Base-by-base conservation (phyloP, 2,888 invertebrate species). In the Exocentrus adspersus region DNA sequence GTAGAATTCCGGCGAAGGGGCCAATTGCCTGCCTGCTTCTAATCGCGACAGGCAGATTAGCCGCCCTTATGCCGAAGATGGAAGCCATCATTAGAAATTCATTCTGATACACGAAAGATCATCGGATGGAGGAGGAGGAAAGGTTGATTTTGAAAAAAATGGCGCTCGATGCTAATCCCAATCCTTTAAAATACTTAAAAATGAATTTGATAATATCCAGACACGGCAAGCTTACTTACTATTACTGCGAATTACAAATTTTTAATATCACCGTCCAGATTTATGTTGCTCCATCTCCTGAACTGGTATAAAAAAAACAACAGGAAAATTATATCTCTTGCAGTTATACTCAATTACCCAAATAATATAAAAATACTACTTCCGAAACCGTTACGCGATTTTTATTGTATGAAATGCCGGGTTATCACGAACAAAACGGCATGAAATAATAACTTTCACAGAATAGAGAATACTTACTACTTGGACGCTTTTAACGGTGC, bases 11-110 rank as follows among this genome's bases (percentile, higher is more conserved):
- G 20, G 20, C 1, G 12, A 43, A 20, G 50, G 46, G 52, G 14
- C 21, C 52, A 20, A 46, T 57, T 32, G 42, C 14, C 32, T 46
- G n/a, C 19, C 19, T 12, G 19, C 7, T 24, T n/a, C 16, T 42
- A 21, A 24, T 43, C 14, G 21, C 10, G 53, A 17, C 14, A 14
- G n/a, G 19, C 46, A 46, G 46, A 57, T 57, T 57, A 46, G 20
- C n/a, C 14, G 57, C 46, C 32, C 57, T 46, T 45, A 57, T 57
- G 48, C 12, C 24, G 24, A 37, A 37, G 14, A 37, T 37, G 12
- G 10, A 14, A 12, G n/a, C n/a, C n/a, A n/a, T 37, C 12, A 37
- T 37, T 37, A 37, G 24, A 24, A n/a, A n/a, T n/a, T n/a, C n/a
- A n/a, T n/a, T n/a, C n/a, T n/a, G n/a, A n/a, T n/a, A n/a, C n/a